A percentile compares a stretch with the other conserved stretches of the same genome.
Conservation (phyloP, 2,888 invertebrate species). For the Kryphioiulus occultus region DNA sequence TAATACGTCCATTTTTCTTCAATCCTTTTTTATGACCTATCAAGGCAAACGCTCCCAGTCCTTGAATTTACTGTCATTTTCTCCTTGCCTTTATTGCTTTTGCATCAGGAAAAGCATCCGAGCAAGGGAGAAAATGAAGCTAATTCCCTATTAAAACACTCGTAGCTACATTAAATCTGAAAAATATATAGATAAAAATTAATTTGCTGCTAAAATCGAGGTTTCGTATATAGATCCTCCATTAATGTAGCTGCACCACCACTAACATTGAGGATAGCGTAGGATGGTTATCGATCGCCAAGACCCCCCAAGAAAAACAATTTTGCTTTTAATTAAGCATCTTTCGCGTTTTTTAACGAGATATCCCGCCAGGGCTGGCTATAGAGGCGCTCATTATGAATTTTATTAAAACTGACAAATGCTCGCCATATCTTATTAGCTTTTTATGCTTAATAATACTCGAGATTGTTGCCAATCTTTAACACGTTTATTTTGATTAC, state of each 20-base stretch:
- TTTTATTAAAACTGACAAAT: slow-evolving; percentile 35
- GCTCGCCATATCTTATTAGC: background rate
- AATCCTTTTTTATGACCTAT: slow-evolving; percentile 25
- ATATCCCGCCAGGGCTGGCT: background rate
- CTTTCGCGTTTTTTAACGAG: slow-evolving; percentile 25
- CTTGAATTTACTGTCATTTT: slow-evolving; percentile 35
- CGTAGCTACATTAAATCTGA: background rate
- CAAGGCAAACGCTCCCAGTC: slow-evolving; percentile 19
- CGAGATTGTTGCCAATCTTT: slow-evolving; percentile 30
- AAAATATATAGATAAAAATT: slow-evolving; percentile 20
- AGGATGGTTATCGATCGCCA: slow-evolving; percentile 1
- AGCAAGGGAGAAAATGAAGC: background rate
- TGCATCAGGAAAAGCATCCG: background rate
- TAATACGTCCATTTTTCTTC: slow-evolving; percentile 35
- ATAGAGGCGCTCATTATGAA: background rate
- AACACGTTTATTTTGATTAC: background rate
- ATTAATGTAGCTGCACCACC: background rate
- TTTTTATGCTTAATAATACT: slow-evolving; percentile 19
- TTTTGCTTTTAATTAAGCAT: slow-evolving; percentile 31
- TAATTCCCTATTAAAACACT: slow-evolving; percentile 35
- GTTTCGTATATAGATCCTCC: background rate
- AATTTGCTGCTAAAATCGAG: slow-evolving; percentile 25
- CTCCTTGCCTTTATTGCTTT: slow-evolving; percentile 19
- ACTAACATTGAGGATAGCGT: background rate
- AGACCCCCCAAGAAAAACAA: background rate